A percentile compares a stretch with the other conserved stretches of the same genome.
These are phyloP conservation scores for Pomatostomus ruficeps DNA, from an alignment of 2,113 vertebrate genomes.

Conservation along the genomic window DNA sequence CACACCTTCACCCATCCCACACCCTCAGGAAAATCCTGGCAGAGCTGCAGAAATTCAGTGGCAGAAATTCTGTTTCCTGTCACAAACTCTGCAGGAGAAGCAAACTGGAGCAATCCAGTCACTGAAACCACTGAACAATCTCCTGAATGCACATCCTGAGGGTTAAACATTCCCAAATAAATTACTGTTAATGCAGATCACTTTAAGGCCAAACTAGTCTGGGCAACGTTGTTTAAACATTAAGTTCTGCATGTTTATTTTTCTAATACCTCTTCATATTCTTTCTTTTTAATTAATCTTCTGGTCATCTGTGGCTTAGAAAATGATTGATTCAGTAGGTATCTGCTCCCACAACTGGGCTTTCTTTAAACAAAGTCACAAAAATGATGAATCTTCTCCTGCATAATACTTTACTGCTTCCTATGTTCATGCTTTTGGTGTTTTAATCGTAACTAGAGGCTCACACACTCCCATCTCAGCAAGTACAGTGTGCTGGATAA, in stretches of 20 bases:
- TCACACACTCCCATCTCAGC: not conserved
- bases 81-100: not conserved
- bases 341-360: not conserved
- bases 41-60: not conserved
- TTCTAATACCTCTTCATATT: not conserved
- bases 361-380: conserved; percentile 18
- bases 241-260: not conserved
- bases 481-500: not conserved
- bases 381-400: not conserved
- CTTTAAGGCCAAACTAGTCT: not conserved
- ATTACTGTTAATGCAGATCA: not conserved
- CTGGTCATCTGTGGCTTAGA: not conserved
- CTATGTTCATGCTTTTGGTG: not conserved
- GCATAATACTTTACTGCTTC: not conserved
- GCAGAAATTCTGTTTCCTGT: not conserved
- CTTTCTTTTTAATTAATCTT: not conserved
- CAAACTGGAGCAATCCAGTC: not conserved
- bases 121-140: not conserved
- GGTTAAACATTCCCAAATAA: not conserved
- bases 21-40: not conserved
- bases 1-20: not conserved
- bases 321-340: not conserved
- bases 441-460: not conserved
- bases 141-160: not conserved
- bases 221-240: not conserved